A percentile compares a stretch with the other conserved stretches of the same genome.
Evolutionary conservation across 2,113 vertebrate species (phyloP).

Genomic region (Tachysurus fulvidraco): DNA sequence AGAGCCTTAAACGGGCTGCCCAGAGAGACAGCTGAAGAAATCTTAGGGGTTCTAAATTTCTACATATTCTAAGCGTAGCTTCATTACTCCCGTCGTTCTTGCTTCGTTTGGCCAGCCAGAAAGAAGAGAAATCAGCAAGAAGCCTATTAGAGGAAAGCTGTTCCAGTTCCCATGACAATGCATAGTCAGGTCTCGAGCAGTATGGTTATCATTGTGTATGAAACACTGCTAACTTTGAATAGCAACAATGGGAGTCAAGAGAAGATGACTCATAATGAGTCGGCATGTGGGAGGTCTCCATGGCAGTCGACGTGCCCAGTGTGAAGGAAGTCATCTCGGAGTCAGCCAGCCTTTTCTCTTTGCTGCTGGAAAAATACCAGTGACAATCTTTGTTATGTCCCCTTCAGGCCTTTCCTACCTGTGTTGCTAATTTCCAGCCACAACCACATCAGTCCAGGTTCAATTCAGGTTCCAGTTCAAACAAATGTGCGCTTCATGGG

Average conservation of each 20-base stretch:
- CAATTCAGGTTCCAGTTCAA: background rate
- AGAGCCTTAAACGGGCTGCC: background rate
- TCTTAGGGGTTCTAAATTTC: conserved; percentile 4
- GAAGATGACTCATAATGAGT: conserved; percentile 26
- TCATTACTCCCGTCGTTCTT: background rate
- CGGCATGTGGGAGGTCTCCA: conserved; percentile 20
- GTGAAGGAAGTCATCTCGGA: background rate
- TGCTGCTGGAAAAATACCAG: background rate
- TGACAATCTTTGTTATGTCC: background rate
- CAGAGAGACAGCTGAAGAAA: conserved; percentile 15
- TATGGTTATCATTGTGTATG: conserved; percentile 24
- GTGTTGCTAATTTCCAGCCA: background rate
- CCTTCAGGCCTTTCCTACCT: background rate
- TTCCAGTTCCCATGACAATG: conserved; percentile 35
- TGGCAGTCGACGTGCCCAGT: background rate
- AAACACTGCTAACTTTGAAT: conserved; percentile 18
- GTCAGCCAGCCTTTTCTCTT: background rate
- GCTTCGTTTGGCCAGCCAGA: conserved; percentile 18
- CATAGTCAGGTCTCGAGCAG: conserved; percentile 16
- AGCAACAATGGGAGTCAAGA: conserved; percentile 25
- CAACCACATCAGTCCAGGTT: background rate
- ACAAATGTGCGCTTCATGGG: background rate
- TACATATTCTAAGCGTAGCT: conserved; percentile 21
- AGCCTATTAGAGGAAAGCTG: conserved; percentile 27
- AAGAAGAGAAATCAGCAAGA: conserved; percentile 28